Evolutionary conservation across 2,797 vertebrate genomes (phyloP).

Genomic region (Spatula versicolor): DNA sequence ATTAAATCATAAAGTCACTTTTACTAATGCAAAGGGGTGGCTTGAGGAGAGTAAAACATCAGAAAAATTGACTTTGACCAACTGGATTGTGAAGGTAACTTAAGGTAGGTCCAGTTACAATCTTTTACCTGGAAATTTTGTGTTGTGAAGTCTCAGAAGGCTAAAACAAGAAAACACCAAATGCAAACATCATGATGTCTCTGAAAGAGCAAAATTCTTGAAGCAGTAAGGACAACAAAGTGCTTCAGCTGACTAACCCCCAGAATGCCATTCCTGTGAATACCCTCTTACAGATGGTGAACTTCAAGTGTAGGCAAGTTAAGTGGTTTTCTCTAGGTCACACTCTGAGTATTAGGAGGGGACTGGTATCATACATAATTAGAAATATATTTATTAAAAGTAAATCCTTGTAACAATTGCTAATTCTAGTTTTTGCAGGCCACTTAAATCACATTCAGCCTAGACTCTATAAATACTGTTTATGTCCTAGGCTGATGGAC

Average conservation of each 20-base stretch:
- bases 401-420: background rate
- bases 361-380: background rate
- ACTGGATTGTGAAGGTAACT: background rate
- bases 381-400: background rate
- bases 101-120: background rate
- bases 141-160: background rate
- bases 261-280: background rate
- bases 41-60: background rate
- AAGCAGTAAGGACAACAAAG: background rate
- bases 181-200: background rate
- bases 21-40: background rate
- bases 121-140: background rate
- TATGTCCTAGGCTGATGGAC: background rate
- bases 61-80: background rate
- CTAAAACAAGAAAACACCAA: background rate
- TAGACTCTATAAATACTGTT: background rate
- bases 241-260: background rate
- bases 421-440: background rate
- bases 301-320: background rate
- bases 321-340: background rate
- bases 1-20: background rate
- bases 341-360: background rate
- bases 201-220: conserved; percentile 46
- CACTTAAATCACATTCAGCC: background rate
- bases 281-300: background rate